Evolutionary conservation across 2,113 vertebrate genomes (phyloP).

Genomic region (Chinchilla lanigera): DNA sequence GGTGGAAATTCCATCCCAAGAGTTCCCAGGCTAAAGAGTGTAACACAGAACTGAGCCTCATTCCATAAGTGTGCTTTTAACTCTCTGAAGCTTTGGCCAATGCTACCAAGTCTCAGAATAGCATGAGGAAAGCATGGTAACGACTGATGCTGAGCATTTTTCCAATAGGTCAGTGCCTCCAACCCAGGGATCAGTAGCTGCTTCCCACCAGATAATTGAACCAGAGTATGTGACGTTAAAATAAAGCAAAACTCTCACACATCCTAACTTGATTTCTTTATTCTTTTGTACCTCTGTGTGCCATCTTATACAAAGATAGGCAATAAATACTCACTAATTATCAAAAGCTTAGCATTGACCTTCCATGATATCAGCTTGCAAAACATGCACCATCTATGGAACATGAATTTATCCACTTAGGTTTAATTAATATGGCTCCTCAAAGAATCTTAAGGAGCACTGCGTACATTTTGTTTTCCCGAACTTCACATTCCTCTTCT

Average conservation of each 20-base stretch:
- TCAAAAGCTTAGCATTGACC: background rate
- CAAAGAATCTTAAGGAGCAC: background rate
- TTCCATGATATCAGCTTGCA: background rate
- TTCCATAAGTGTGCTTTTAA: background rate
- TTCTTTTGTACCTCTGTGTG: background rate
- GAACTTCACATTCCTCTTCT: background rate
- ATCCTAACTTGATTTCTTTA: background rate
- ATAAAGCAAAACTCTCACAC: background rate
- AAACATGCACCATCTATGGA: background rate
- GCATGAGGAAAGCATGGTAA: background rate
- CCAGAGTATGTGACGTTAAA: background rate
- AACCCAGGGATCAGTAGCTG: background rate
- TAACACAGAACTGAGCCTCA: background rate
- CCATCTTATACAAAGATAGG: background rate
- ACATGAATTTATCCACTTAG: background rate
- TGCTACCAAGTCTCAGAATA: background rate
- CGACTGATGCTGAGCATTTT: background rate
- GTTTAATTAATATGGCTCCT: constrained; percentile 5
- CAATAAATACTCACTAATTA: constrained; percentile 24
- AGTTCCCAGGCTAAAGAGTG: background rate
- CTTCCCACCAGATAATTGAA: background rate
- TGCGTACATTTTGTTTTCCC: background rate
- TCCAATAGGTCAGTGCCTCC: background rate
- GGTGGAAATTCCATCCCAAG: background rate
- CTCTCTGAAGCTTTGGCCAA: background rate